A percentile compares a stretch with the other conserved stretches of the same genome.
phyloP scores from a whole-genome alignment of 30 jellyfish, hydroid and myxozoan species.

The Aurelia sp. region DNA sequence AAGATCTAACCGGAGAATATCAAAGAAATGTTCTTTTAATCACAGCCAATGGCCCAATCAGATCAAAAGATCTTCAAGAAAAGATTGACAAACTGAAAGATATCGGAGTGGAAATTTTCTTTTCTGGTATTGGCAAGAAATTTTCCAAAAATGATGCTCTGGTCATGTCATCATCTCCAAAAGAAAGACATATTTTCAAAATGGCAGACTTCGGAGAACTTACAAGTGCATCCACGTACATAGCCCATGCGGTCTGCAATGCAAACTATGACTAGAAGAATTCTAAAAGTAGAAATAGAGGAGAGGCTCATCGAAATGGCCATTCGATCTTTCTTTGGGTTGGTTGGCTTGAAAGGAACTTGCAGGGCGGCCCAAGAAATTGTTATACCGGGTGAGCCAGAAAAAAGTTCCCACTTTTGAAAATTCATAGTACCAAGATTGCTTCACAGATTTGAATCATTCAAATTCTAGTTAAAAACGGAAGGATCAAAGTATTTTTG shows the following conservation, averaged over 20 bases:
- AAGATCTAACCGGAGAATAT: not conserved
- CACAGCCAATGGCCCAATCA: conserved; percentile 31
- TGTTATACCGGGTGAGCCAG: too few species aligned
- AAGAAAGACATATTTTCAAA: conserved; percentile 40
- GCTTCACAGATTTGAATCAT: too few species aligned
- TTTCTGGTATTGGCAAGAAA: conserved; percentile 3
- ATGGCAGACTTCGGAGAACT: conserved; percentile 13
- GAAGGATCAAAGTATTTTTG: too few species aligned
- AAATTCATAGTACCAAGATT: too few species aligned
- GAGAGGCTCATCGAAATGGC: too few species aligned
- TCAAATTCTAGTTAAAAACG: too few species aligned
- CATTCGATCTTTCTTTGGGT: too few species aligned
- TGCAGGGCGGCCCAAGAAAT: too few species aligned
- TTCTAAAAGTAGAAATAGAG: too few species aligned
- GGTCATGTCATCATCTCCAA: conserved; percentile 54
- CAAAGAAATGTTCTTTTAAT: conserved; percentile 30
- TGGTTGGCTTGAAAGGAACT: too few species aligned
- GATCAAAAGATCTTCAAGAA: not conserved
- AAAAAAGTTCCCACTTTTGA: too few species aligned
- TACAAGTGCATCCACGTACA: not conserved
- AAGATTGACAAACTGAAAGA: conserved; percentile 20
- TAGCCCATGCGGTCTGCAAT: conserved; percentile 30
- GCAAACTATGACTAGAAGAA: too few species aligned
- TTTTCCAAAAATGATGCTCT: conserved; percentile 11
- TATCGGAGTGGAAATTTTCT: conserved; percentile 52